Evolutionary conservation across 1,140 invertebrate species (phyloP).

Genomic region (Drosophila jambulina): DNA sequence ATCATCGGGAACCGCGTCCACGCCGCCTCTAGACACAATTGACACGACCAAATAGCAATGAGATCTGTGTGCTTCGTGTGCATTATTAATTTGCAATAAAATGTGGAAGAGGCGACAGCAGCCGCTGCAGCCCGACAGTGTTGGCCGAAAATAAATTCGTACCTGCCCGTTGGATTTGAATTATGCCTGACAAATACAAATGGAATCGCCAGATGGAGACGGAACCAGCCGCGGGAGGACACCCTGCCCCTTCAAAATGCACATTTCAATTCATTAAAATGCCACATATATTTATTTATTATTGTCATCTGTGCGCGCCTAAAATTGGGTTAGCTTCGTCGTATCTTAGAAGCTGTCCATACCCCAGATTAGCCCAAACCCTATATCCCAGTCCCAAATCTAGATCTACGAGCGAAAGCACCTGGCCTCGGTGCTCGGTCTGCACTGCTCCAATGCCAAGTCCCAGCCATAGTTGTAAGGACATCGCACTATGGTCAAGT

Average conservation of each 20-base stretch:
- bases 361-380: conserved; percentile 2
- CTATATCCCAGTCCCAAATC: neutral
- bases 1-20: conserved; percentile 37
- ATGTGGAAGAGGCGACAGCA: conserved; percentile 68
- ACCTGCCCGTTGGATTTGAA: conserved; percentile 74
- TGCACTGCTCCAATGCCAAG: conserved; percentile 50
- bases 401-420: conserved; percentile 50
- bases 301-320: conserved; percentile 65
- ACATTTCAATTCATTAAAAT: conserved; percentile 77
- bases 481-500: conserved; percentile 72
- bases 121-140: conserved; percentile 35
- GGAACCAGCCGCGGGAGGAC: conserved; percentile 16
- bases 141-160: conserved; percentile 68
- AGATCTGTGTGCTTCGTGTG: conserved; percentile 42
- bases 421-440: conserved; percentile 43
- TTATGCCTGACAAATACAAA: conserved; percentile 82
- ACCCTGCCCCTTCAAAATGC: conserved; percentile 41
- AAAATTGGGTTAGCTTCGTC: conserved; percentile 57
- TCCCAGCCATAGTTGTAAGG: conserved; percentile 71
- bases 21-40: conserved; percentile 70
- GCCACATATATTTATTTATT: conserved; percentile 82
- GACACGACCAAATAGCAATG: conserved; percentile 57
- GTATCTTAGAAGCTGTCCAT: conserved; percentile 24
- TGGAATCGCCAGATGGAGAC: conserved; percentile 75
- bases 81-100: conserved; percentile 84